These are phyloP conservation scores for Elegia similella DNA, from an alignment of 2,888 invertebrate genomes.

Conservation along the genomic window DNA sequence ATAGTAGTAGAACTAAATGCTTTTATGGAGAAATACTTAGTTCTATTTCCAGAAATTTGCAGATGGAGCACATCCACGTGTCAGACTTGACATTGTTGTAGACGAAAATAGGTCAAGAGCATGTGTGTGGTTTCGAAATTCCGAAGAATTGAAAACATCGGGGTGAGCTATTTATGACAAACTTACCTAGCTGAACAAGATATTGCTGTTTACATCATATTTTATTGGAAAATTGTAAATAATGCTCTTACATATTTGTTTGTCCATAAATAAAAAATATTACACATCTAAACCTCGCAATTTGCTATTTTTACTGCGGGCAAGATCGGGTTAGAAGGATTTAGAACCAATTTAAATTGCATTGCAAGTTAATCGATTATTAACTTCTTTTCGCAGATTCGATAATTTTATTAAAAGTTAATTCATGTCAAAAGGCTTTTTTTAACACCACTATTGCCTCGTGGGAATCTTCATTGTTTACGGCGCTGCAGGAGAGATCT, in stretches of 20 bases:
- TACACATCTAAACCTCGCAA: too few relatives aligned
- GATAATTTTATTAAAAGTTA: too few relatives aligned
- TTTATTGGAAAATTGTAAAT: background rate
- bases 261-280: background rate
- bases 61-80: slow-evolving; percentile 44
- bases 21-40: slow-evolving; percentile 8
- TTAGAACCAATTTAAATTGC: too few relatives aligned
- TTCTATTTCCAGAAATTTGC: slow-evolving; percentile 30
- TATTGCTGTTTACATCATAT: background rate
- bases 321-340: too few relatives aligned
- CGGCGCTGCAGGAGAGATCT: slow-evolving; percentile 21
- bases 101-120: slow-evolving; percentile 46
- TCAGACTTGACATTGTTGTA: slow-evolving; percentile 44
- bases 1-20: slow-evolving; percentile 12
- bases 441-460: slow-evolving; percentile 4
- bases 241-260: background rate
- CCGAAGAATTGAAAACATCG: slow-evolving; percentile 36
- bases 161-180: slow-evolving; percentile 19
- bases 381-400: too few relatives aligned
- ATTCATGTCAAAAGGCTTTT: too few relatives aligned
- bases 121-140: slow-evolving; percentile 34
- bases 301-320: too few relatives aligned
- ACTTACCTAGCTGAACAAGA: slow-evolving; percentile 1
- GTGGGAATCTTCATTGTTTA: slow-evolving; percentile 23
- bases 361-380: too few relatives aligned